These are phyloP conservation scores for Melanaphis sacchari DNA, from an alignment of 1,140 invertebrate genomes.

Conservation along the genomic window DNA sequence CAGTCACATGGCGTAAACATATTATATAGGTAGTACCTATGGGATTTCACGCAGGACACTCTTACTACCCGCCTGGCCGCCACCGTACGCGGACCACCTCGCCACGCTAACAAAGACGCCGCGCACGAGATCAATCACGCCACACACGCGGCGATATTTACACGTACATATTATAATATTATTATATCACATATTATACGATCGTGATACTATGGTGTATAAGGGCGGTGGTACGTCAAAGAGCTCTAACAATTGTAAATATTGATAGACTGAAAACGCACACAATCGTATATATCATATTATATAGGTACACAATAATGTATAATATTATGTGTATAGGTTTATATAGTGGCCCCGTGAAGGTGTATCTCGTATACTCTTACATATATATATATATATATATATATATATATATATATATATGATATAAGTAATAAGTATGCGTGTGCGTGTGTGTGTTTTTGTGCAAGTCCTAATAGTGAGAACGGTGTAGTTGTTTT, in stretches of 20 bases:
- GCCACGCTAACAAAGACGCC: not conserved
- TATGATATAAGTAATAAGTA: too few species aligned
- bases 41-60: not conserved
- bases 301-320: not conserved
- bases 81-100: not conserved
- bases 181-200: not conserved
- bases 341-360: not conserved
- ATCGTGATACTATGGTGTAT: not conserved
- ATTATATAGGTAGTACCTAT: not conserved
- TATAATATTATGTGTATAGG: not conserved
- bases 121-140: not conserved
- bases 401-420: not conserved
- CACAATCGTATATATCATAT: not conserved
- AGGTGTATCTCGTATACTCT: not conserved
- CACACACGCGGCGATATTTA: not conserved
- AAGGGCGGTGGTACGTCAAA: conserved; percentile 10
- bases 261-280: conserved; percentile 8
- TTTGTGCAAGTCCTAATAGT: not conserved
- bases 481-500: not conserved
- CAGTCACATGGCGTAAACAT: too few species aligned
- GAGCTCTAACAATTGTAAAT: conserved; percentile 16
- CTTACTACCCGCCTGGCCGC: too few species aligned
- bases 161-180: not conserved
- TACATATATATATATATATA: not conserved
- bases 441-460: not conserved